A percentile compares a stretch with the other conserved stretches of the same genome.
These are phyloP conservation scores for Phymatocera aterrima DNA, from an alignment of 2,888 invertebrate species.

Conservation along the genomic window DNA sequence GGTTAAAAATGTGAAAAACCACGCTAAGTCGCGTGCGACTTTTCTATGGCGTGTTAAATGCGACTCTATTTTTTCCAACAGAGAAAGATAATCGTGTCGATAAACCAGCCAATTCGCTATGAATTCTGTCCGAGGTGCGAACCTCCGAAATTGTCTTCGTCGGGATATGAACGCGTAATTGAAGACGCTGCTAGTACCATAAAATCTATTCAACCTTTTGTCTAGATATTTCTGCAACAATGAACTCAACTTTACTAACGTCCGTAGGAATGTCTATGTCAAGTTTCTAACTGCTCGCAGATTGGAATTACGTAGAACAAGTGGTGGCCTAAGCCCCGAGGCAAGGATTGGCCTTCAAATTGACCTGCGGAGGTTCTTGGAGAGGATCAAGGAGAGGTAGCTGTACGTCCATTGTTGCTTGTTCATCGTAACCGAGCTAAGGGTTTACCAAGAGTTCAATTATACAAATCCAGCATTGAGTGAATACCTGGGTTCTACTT, in stretches of 20 bases:
- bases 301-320: constrained; percentile 9
- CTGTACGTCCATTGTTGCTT: constrained; percentile 10
- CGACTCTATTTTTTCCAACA: neutral
- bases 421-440: neutral
- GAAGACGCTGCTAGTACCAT: neutral
- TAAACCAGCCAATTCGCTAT: no score
- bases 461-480: constrained; percentile 16
- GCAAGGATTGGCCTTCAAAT: neutral
- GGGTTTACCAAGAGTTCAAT: constrained; percentile 25
- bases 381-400: neutral
- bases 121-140: no score
- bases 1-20: neutral
- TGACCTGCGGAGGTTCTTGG: neutral
- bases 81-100: neutral
- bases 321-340: neutral
- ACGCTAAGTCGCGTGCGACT: constrained; percentile 6
- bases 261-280: neutral
- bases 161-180: neutral
- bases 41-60: neutral
- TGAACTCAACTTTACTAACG: neutral
- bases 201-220: neutral
- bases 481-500: neutral
- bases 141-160: neutral
- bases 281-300: neutral
- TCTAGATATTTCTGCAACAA: neutral